Base-by-base conservation (phyloP, 2,888 invertebrate genomes). In the Drosophila tanythrix region DNA sequence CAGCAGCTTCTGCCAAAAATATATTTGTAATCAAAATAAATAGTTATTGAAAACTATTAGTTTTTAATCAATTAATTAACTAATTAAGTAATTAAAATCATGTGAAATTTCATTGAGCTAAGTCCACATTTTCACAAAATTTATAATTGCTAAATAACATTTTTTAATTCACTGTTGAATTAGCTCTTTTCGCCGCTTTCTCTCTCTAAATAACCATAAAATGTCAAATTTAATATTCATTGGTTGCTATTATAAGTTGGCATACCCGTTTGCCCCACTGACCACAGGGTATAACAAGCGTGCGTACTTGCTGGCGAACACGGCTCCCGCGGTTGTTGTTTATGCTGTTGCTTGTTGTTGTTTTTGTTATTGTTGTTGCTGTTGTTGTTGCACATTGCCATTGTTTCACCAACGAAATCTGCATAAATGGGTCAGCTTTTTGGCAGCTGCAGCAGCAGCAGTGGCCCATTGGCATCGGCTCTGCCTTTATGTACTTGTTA, bases 391-490 rank as follows among this genome's bases (percentile, higher is more conserved):
- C 60, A 70, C 79, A 74, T 67, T 67, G 40, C 89, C 90, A 89
- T 90, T 89, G 86, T 86, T 88, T 70, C n/a, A 59, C 50, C 74
- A 74, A 76, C 60, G 59, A 86, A 86, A 84, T 90, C 87, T 88
- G 82, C 88, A 82, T 89, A 87, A 90, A 87, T 87, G 88, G 86
- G 91, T 90, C 87, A 86, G 65, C 79, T 69, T 62, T 67, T 67
- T 70, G 72, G 67, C 51, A 55, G 69, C 46, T 11, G 63, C 40
- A 11, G 52, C 69, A 38, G 53, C 51, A 46, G 68, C 66, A 66
- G 13, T 63, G 33, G 43, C 68, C 52, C 80, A 63, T 69, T 61
- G 73, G 71, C 67, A 56, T 68, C 87, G 77, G 70, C 76, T 70
- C 65, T 66, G 81, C 74, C 72, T 86, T 83, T 82, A 67, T 90